These are phyloP conservation scores for Melanotaenia parkinsoni DNA, from an alignment of 2,797 vertebrate genomes.

Conservation along the genomic window DNA sequence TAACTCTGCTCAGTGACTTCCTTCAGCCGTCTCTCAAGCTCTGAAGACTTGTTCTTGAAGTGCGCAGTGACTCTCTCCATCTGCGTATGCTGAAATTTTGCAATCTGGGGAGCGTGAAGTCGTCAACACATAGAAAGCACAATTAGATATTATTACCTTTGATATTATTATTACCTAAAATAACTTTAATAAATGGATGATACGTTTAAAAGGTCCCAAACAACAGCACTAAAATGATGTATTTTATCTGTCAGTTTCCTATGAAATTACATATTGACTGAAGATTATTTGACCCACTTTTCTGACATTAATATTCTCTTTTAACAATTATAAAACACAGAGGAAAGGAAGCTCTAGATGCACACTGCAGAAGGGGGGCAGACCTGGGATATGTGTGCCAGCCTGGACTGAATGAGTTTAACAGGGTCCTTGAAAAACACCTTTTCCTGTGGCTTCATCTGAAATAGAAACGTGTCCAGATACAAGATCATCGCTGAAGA, in stretches of 20 bases:
- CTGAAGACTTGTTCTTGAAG: conserved; percentile 81
- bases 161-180: background rate
- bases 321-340: conserved; percentile 28
- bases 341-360: background rate
- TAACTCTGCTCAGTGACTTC: conserved; percentile 77
- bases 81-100: conserved; percentile 87
- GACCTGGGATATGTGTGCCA: conserved; percentile 88
- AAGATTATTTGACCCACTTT: background rate
- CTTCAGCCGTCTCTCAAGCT: conserved; percentile 82
- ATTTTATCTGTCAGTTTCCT: background rate
- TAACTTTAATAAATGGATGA: background rate
- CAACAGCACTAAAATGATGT: background rate
- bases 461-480: conserved; percentile 21
- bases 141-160: background rate
- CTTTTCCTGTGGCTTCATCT: conserved; percentile 90
- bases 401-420: conserved; percentile 81
- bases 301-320: background rate
- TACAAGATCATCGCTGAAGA: background rate
- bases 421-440: conserved; percentile 87
- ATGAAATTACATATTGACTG: background rate
- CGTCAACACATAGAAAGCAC: background rate
- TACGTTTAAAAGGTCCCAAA: background rate
- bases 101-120: conserved; percentile 80
- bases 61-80: conserved; percentile 81
- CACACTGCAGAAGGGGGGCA: conserved; percentile 19